These are phyloP conservation scores for Montifringilla adamsi DNA, from an alignment of 2,113 vertebrate species.

Conservation along the genomic window DNA sequence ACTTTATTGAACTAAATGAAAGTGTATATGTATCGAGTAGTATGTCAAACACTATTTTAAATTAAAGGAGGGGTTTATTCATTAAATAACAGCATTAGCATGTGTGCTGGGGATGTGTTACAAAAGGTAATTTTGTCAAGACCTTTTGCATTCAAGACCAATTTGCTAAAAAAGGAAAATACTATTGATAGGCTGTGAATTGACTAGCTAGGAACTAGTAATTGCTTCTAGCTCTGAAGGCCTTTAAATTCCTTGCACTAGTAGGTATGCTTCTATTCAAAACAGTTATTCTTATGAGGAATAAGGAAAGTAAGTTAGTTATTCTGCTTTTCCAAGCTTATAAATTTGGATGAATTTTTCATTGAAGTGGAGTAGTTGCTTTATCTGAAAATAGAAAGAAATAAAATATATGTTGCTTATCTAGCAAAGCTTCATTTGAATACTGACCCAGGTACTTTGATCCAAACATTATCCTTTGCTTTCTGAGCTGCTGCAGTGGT, in stretches of 20 bases:
- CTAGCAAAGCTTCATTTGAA: background rate
- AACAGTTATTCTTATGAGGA: background rate
- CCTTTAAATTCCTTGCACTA: background rate
- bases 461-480: background rate
- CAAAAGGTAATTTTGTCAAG: background rate
- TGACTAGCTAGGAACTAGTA: background rate
- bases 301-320: background rate
- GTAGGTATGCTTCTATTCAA: background rate
- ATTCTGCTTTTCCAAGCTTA: background rate
- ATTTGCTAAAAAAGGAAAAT: background rate
- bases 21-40: background rate
- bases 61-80: background rate
- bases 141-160: background rate
- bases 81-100: background rate
- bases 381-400: background rate
- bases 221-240: background rate
- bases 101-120: background rate
- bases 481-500: background rate
- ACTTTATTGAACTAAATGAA: background rate
- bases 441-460: background rate
- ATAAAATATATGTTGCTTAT: background rate
- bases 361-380: background rate
- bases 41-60: background rate
- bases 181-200: background rate
- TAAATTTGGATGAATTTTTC: background rate